A percentile compares a stretch with the other conserved stretches of the same genome.
phyloP scores from a whole-genome alignment of 2,888 invertebrate species.

The Listrodromus nycthemerus region DNA sequence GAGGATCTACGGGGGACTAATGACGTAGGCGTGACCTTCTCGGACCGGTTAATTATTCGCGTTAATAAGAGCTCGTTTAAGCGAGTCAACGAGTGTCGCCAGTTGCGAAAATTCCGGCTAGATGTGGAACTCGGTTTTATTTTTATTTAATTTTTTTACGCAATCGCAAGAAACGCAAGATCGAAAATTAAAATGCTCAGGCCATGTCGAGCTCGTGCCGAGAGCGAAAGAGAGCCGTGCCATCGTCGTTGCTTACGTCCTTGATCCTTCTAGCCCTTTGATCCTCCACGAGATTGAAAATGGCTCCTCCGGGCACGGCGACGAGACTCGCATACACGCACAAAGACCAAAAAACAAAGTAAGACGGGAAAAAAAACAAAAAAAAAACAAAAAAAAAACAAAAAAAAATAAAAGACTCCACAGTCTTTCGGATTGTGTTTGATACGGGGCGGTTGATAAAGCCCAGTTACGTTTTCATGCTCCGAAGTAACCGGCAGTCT shows the following conservation, averaged over 20 bases:
- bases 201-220: constrained; percentile 18
- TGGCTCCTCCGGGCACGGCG: constrained; percentile 65
- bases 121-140: constrained; percentile 22
- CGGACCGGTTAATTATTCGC: constrained; percentile 35
- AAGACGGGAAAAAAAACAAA: constrained; percentile 23
- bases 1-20: constrained; percentile 55
- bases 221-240: constrained; percentile 37
- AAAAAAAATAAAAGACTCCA: constrained; percentile 24
- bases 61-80: constrained; percentile 39
- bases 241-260: constrained; percentile 66
- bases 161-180: constrained; percentile 12
- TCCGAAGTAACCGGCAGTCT: constrained; percentile 60
- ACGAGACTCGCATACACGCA: constrained; percentile 60
- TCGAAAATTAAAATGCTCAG: constrained; percentile 17
- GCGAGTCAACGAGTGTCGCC: constrained; percentile 10
- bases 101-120: background rate
- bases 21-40: constrained; percentile 49
- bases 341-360: constrained; percentile 53
- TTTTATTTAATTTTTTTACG: background rate
- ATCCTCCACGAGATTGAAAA: constrained; percentile 72
- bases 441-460: constrained; percentile 11
- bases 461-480: constrained; percentile 15
- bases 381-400: constrained; percentile 24
- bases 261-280: constrained; percentile 71
- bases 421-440: constrained; percentile 20